Evolutionary conservation across 1,140 invertebrate species (phyloP).

Genomic region (Anoplolepis gracilipes): DNA sequence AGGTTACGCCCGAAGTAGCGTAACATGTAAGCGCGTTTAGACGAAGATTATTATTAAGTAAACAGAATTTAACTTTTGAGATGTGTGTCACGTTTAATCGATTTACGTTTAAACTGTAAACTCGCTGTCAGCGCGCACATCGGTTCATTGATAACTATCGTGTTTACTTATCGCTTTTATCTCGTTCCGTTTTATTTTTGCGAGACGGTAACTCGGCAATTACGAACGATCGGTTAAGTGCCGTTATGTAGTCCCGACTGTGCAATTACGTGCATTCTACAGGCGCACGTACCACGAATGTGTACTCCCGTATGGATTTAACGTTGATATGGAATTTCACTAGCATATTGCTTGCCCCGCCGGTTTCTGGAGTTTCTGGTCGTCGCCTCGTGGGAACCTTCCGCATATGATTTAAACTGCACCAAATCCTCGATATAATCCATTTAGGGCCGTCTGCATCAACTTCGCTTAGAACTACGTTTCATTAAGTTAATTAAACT

Average conservation of each 20-base stretch:
- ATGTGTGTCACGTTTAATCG: slow-evolving; percentile 49
- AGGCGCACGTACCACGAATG: neutral
- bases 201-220: slow-evolving; percentile 26
- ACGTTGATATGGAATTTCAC: slow-evolving; percentile 61
- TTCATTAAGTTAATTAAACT: slow-evolving; percentile 51
- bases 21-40: slow-evolving; percentile 56
- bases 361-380: neutral
- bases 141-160: slow-evolving; percentile 41
- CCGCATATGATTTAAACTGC: slow-evolving; percentile 55
- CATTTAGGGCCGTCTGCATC: slow-evolving; percentile 35
- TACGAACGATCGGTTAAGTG: slow-evolving; percentile 48
- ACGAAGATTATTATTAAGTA: slow-evolving; percentile 55
- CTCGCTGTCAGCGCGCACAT: neutral
- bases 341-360: slow-evolving; percentile 32
- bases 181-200: slow-evolving; percentile 34
- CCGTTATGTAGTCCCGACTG: slow-evolving; percentile 43
- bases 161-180: neutral
- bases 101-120: neutral
- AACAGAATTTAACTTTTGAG: slow-evolving; percentile 43
- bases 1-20: slow-evolving; percentile 31
- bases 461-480: slow-evolving; percentile 35
- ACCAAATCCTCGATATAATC: slow-evolving; percentile 50
- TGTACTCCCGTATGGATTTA: slow-evolving; percentile 58
- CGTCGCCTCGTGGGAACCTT: slow-evolving; percentile 45
- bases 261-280: slow-evolving; percentile 53